Evolutionary conservation across 2,113 vertebrate genomes (phyloP), one percentile per base, ranked within the genome.

Genomic region (Nibea coibor): DNA sequence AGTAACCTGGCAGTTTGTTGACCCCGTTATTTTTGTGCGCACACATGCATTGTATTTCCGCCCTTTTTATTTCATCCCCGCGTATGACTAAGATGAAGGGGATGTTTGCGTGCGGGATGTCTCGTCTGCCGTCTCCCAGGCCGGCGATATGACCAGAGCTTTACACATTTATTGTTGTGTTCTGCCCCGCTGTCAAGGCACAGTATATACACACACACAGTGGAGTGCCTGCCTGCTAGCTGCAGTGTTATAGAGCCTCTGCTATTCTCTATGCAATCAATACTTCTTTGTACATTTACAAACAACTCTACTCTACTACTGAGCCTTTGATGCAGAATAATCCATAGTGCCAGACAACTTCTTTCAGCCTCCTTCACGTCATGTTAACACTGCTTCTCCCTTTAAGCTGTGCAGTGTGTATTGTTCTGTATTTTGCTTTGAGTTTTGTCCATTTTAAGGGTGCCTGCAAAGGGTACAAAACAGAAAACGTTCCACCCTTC

Each of bases 1-100:
- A 81, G 91, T 92, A 92, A 88, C 89, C 84, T 91, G 87, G 91
- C 91, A 91, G 89, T 88, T 88, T 90, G 86, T 84, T 93, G 85
- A 92, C 89, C 91, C 89, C 87, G 48, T 89, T 93, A 85, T 91
- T 82, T 74, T 35, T 80, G 53, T 26, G 24, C 24, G 24, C 24
- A 26, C 24, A 26, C 24, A 26, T 26, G 24, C 24, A 26, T 26
- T n/a, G n/a, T n/a, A n/a, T n/a, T n/a, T n/a, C n/a, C n/a, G n/a
- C n/a, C 35, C 15, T 26, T 59, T 31, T 24, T 43, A 4, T 45
- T 47, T 67, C 2, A 28, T 39, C 35, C 1, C 1, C 26, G 0
- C 16, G 10, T 19, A 1, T 80, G 7, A 19, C 9, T 48, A 3
- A n/a, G 47, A 54, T 58, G 10, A 22, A 43, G 31, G 16, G 16